These are phyloP conservation scores for Denticeps clupeoides DNA, from an alignment of 2,797 vertebrate species.

Conservation along the genomic window DNA sequence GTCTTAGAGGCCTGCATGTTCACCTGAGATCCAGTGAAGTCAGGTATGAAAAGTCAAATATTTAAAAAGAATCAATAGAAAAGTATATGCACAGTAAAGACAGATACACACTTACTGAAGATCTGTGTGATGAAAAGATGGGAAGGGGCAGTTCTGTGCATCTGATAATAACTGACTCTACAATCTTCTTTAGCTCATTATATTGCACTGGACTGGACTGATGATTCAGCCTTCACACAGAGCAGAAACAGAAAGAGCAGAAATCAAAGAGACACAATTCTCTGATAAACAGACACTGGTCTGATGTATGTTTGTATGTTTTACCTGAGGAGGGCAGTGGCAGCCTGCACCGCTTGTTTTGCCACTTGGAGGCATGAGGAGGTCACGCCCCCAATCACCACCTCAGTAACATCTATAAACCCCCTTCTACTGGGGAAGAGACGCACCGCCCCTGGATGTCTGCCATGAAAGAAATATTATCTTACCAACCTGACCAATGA, in stretches of 20 bases:
- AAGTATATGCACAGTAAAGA: not conserved
- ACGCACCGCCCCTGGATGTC: slow-evolving; percentile 72
- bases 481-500: no score
- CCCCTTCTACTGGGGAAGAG: slow-evolving; percentile 68
- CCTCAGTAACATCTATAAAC: slow-evolving; percentile 60
- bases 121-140: slow-evolving; percentile 20
- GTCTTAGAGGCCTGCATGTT: slow-evolving; percentile 40
- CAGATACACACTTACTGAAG: slow-evolving; percentile 42
- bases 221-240: slow-evolving; percentile 74
- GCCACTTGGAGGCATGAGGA: slow-evolving; percentile 70
- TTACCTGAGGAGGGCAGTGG: slow-evolving; percentile 77
- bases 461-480: slow-evolving; percentile 33
- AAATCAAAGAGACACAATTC: slow-evolving; percentile 22
- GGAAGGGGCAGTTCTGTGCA: slow-evolving; percentile 59
- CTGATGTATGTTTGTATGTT: slow-evolving; percentile 13
- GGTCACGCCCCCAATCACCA: slow-evolving; percentile 60
- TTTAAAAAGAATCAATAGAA: not conserved
- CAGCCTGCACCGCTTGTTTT: slow-evolving; percentile 60
- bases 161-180: slow-evolving; percentile 60
- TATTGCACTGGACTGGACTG: slow-evolving; percentile 76
- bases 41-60: no score
- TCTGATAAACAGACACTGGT: not conserved
- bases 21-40: slow-evolving; percentile 27
- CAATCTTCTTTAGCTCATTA: slow-evolving; percentile 55
- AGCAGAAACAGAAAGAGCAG: slow-evolving; percentile 9